Conservation (phyloP, 2,113 vertebrate genomes). For the Crotalus tigris region DNA sequence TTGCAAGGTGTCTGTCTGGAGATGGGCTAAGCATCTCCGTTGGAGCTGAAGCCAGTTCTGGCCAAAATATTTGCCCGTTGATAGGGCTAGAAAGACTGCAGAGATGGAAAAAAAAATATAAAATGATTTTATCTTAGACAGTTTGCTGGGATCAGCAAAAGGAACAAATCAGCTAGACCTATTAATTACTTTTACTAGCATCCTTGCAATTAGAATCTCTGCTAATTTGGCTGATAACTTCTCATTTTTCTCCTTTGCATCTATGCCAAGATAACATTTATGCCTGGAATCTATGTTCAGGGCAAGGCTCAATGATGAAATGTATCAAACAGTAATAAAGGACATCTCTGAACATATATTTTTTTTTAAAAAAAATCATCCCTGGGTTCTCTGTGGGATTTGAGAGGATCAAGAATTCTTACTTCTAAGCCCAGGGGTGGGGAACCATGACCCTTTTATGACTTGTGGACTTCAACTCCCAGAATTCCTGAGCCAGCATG, state of each 20-base stretch:
- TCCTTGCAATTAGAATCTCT: not conserved
- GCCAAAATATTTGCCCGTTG: not conserved
- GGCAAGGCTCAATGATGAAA: not conserved
- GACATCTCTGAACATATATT: not conserved
- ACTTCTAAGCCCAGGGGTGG: not conserved
- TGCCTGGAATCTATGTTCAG: not conserved
- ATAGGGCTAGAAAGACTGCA: not conserved
- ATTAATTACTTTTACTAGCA: constrained; percentile 9
- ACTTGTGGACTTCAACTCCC: no score
- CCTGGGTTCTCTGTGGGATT: not conserved
- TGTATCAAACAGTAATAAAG: not conserved
- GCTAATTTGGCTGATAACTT: not conserved
- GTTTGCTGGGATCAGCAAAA: not conserved
- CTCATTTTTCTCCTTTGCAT: not conserved
- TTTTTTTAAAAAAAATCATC: not conserved
- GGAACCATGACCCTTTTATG: no score
- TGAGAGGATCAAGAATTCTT: not conserved
- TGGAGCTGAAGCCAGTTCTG: not conserved
- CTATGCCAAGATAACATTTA: not conserved
- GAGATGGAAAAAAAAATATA: not conserved
- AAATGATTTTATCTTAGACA: not conserved
- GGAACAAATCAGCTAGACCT: not conserved
- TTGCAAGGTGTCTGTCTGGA: not conserved
- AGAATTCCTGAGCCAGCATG: no score
- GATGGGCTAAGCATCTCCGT: not conserved